Conservation (phyloP, 2,797 vertebrate genomes). For the Parauchenoglanis punctatus region DNA sequence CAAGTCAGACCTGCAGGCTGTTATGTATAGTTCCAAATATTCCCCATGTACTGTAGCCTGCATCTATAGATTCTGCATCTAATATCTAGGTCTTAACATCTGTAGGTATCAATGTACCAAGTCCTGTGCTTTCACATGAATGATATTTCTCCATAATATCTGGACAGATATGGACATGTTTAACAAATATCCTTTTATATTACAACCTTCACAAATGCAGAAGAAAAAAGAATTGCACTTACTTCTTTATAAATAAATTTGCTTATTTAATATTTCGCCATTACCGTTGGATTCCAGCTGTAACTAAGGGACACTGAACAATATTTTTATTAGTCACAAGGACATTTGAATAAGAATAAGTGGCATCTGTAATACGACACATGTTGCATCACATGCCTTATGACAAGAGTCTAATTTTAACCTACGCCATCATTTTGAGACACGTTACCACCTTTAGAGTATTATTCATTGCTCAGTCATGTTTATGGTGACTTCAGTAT, state of each 20-base stretch:
- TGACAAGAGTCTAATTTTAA: not conserved
- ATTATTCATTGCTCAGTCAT: not conserved
- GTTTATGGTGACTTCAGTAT: not conserved
- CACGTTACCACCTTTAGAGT: not conserved
- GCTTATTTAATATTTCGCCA: not conserved
- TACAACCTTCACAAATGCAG: not conserved
- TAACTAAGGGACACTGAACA: not conserved
- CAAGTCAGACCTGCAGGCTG: not conserved
- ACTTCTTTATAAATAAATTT: not conserved
- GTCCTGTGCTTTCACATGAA: not conserved
- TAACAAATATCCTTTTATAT: conserved; percentile 13
- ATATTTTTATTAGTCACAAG: not conserved
- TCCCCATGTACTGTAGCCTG: not conserved
- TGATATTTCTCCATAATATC: not conserved
- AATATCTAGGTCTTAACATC: not conserved
- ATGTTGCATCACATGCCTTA: not conserved
- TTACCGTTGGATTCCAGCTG: not conserved
- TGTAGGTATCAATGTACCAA: not conserved
- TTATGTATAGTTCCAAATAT: not conserved
- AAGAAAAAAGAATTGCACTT: not conserved
- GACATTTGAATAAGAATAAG: conserved; percentile 14
- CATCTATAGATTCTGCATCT: conserved; percentile 1
- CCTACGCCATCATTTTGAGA: not conserved
- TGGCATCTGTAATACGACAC: conserved; percentile 16
- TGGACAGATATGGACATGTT: not conserved